Conservation (phyloP, 2,113 vertebrate species). For the Cepphus grylle region DNA sequence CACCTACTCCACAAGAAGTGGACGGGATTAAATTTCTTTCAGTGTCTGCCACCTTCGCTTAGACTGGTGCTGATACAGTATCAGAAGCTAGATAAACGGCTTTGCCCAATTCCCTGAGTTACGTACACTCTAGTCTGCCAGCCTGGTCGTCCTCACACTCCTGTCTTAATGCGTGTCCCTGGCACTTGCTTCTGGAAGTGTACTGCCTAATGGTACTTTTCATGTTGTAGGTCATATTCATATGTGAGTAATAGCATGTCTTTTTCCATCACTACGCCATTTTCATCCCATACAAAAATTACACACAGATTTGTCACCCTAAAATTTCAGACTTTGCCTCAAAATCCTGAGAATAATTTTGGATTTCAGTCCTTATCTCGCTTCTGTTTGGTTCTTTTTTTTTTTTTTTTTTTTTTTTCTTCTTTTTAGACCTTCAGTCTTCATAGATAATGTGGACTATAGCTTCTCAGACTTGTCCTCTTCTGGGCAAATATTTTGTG, state of each 20-base stretch:
- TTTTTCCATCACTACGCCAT: neutral
- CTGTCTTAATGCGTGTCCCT: neutral
- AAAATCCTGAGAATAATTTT: neutral
- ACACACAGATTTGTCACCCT: neutral
- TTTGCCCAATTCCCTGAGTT: neutral
- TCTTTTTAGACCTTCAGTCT: neutral
- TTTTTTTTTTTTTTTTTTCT: too few relatives aligned
- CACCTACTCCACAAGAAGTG: neutral
- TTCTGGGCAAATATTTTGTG: neutral
- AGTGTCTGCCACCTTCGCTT: neutral
- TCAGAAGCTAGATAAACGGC: neutral
- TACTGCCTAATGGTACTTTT: neutral
- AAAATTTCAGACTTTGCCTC: neutral
- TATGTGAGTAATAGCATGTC: neutral
- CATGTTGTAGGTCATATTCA: neutral
- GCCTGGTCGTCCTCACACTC: neutral
- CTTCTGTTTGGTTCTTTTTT: neutral
- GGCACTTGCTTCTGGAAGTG: neutral
- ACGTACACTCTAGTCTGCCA: neutral
- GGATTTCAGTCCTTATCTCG: neutral
- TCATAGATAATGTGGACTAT: neutral
- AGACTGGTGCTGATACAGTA: neutral
- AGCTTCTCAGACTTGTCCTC: neutral
- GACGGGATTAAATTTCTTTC: neutral
- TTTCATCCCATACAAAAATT: neutral